Evolutionary conservation across 92 coral and sea anemone genomes (phyloP).

Genomic region (Epizoanthus stellaris): DNA sequence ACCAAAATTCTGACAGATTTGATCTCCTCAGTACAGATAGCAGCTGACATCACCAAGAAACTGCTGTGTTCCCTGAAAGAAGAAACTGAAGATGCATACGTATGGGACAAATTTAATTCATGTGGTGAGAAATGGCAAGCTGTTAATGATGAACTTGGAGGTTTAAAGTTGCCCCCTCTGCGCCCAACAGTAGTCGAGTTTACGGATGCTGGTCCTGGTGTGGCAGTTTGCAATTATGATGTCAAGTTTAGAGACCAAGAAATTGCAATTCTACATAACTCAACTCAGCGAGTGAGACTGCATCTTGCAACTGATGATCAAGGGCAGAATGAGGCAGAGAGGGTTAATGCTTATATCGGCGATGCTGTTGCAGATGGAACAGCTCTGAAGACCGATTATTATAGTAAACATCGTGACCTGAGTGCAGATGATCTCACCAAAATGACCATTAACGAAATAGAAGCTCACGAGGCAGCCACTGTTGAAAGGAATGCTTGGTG

Average conservation of each 20-base stretch:
- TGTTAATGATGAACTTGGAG: background rate
- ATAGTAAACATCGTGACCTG: background rate
- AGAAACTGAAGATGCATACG: background rate
- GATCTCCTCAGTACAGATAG: background rate
- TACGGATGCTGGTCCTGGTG: background rate
- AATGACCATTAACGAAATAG: background rate
- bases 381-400: conserved; percentile 1
- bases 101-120: background rate
- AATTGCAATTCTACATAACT: background rate
- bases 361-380: background rate
- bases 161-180: background rate
- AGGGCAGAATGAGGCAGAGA: background rate
- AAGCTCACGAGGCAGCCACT: conserved; percentile 2
- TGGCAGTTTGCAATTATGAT: background rate
- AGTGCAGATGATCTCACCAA: background rate
- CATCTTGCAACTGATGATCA: background rate
- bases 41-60: background rate
- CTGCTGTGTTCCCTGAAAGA: background rate
- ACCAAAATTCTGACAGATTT: background rate
- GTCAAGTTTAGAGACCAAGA: conserved; percentile 4
- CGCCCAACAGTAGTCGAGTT: background rate
- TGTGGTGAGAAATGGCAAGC: background rate
- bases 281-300: conserved; percentile 1
- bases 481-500: background rate
- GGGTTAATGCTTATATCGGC: background rate